phyloP scores from a whole-genome alignment of 92 coral and sea anemone species.

The Pocillopora meandrina region DNA sequence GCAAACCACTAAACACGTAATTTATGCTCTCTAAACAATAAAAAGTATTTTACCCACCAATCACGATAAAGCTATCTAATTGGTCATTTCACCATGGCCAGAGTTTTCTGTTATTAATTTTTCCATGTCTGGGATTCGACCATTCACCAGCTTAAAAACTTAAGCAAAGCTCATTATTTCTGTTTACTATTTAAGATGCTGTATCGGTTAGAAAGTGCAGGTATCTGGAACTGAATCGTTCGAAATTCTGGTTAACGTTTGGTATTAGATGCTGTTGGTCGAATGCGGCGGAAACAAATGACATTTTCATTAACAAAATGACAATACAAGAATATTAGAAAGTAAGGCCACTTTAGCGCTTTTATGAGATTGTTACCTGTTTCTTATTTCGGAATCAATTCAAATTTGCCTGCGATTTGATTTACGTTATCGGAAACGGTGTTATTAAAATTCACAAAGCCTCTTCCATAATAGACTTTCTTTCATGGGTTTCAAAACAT shows the following conservation, averaged over 20 bases:
- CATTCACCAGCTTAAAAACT: background rate
- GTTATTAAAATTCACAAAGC: too few species aligned
- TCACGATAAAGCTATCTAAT: slow-evolving; percentile 1
- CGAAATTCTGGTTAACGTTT: background rate
- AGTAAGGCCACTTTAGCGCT: background rate
- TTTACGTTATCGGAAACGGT: too few species aligned
- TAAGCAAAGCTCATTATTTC: background rate
- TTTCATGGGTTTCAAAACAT: too few species aligned
- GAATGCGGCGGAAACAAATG: slow-evolving; percentile 9
- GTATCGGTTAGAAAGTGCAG: too few species aligned
- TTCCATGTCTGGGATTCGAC: background rate
- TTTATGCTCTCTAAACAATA: slow-evolving; percentile 21
- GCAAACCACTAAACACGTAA: background rate
- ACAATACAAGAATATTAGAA: background rate
- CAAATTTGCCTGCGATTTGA: background rate
- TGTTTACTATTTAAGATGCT: background rate
- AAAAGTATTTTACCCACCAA: slow-evolving; percentile 6
- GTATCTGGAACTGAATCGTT: background rate
- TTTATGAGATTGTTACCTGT: background rate
- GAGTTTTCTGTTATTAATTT: slow-evolving; percentile 15
- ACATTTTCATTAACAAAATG: background rate
- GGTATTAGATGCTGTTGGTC: background rate
- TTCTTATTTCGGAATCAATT: background rate
- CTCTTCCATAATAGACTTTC: too few species aligned
- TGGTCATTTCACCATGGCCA: slow-evolving; percentile 17